Conservation (phyloP, 1,140 invertebrate genomes). For the Delia radicum region DNA sequence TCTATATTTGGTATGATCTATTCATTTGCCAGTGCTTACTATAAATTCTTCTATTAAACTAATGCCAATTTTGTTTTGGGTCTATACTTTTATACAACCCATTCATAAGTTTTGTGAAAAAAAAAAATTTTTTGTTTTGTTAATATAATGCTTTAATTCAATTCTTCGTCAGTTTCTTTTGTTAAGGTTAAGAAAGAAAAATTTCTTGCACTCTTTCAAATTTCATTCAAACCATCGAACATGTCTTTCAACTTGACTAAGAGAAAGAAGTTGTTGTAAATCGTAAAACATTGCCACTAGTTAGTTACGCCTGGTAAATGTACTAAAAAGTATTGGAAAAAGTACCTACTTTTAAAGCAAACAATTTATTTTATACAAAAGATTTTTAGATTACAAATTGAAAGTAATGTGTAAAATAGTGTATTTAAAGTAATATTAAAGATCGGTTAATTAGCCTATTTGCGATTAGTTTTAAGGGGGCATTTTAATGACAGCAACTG, state of each 20-base stretch:
- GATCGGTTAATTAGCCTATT: no score
- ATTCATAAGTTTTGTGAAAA: slow-evolving; percentile 6
- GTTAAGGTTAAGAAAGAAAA: not conserved
- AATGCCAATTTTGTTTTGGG: not conserved
- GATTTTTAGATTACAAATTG: no score
- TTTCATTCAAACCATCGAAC: not conserved
- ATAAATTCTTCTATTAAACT: slow-evolving; percentile 17
- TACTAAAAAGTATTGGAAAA: no score
- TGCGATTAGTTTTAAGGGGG: no score
- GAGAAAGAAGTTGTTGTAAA: not conserved
- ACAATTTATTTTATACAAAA: no score
- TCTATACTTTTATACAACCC: slow-evolving; percentile 13
- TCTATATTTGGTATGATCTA: not conserved
- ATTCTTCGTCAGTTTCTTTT: not conserved
- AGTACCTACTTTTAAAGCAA: no score
- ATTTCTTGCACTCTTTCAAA: not conserved
- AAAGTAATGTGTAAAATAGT: no score
- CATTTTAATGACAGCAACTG: no score
- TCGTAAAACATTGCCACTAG: no score
- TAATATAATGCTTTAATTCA: not conserved
- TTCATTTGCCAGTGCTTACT: not conserved
- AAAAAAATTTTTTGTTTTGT: not conserved
- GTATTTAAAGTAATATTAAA: no score
- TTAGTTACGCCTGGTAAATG: no score
- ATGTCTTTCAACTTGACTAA: not conserved